A percentile compares a stretch with the other conserved stretches of the same genome.
These are phyloP conservation scores for Manis javanica DNA, from an alignment of 2,797 vertebrate genomes.

Conservation along the genomic window DNA sequence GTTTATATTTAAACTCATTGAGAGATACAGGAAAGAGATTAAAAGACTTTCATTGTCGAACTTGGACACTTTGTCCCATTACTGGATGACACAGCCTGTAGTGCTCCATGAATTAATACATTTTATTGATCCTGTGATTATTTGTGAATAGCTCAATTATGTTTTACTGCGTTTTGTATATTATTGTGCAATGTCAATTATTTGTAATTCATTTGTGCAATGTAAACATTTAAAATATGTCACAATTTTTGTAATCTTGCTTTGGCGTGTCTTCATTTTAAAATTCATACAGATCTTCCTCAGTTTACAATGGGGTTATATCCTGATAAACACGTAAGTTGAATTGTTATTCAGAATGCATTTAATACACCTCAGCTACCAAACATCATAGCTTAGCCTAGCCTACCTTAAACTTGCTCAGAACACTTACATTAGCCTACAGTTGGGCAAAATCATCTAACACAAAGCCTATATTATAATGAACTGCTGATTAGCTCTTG, in stretches of 20 bases:
- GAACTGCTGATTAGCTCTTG: neutral
- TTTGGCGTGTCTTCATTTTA: neutral
- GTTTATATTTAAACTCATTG: neutral
- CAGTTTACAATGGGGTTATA: neutral
- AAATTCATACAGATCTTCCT: neutral
- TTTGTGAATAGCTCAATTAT: neutral
- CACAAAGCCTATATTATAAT: neutral
- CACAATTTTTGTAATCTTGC: neutral
- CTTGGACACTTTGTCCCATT: neutral
- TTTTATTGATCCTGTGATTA: neutral
- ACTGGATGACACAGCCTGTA: neutral
- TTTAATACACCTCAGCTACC: neutral
- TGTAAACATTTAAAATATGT: slow-evolving; percentile 8
- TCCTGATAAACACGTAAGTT: neutral
- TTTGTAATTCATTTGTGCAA: neutral
- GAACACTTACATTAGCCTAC: neutral
- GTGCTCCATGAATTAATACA: neutral
- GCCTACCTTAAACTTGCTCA: neutral
- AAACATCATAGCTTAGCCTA: neutral
- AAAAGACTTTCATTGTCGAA: neutral
- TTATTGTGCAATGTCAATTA: neutral
- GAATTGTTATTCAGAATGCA: neutral
- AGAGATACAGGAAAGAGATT: neutral
- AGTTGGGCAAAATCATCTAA: neutral
- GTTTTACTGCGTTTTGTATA: neutral